Evolutionary conservation across 2,113 vertebrate genomes (phyloP).

Genomic region (Struthidea cinerea): DNA sequence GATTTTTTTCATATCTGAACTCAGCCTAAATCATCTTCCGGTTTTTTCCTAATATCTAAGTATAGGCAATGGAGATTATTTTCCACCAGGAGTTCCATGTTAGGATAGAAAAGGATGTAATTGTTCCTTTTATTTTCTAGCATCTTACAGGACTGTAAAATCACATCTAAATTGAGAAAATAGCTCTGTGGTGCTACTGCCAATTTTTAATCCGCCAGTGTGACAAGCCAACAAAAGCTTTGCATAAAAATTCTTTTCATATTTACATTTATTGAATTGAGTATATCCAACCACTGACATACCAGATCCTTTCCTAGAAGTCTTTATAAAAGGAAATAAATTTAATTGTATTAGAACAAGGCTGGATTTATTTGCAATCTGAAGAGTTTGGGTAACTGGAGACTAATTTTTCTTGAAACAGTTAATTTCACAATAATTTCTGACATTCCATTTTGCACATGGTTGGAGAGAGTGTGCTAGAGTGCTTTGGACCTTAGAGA

Average conservation of each 20-base stretch:
- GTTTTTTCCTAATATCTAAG: neutral
- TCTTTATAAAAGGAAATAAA: neutral
- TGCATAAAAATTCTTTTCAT: constrained; percentile 46
- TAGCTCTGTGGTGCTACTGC: neutral
- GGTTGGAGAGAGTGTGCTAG: constrained; percentile 57
- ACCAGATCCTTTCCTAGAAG: neutral
- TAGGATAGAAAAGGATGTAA: neutral
- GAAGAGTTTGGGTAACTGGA: neutral
- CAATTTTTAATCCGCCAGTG: constrained; percentile 29
- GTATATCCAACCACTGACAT: neutral
- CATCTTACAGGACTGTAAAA: neutral
- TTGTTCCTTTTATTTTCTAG: constrained; percentile 4
- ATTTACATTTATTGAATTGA: constrained; percentile 25
- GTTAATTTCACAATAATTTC: constrained; percentile 18
- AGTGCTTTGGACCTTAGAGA: constrained; percentile 62
- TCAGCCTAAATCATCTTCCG: neutral
- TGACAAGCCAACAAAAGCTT: constrained; percentile 15
- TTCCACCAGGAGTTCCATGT: neutral
- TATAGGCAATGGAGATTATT: neutral
- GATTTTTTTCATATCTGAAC: neutral
- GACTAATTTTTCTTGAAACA: constrained; percentile 38
- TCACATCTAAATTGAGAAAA: constrained; percentile 19
- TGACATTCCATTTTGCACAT: constrained; percentile 30
- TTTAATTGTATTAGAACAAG: neutral
- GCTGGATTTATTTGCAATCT: neutral